Percentiles rank a stretch among this genome's conserved stretches.
Evolutionary conservation across 2,113 vertebrate species (phyloP).

Genomic region (Sapayoa aenigma): DNA sequence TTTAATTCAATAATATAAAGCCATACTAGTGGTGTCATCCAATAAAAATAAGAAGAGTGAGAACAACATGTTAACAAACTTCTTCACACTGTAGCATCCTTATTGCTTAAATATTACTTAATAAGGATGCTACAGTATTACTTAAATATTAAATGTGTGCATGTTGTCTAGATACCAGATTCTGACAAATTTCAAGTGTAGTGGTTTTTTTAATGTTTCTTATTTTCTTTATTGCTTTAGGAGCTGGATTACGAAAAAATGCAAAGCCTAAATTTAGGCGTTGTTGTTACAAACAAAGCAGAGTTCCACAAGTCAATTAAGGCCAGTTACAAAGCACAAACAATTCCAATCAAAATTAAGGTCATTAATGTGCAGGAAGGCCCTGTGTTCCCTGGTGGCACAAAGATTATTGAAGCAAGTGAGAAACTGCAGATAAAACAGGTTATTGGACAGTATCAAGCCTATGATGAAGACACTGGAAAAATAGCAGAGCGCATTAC

Average conservation of each 20-base stretch:
- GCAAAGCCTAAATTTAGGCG: constrained; percentile 58
- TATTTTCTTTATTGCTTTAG: constrained; percentile 29
- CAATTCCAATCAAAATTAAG: constrained; percentile 73
- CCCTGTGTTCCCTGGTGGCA: constrained; percentile 61
- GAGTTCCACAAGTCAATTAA: constrained; percentile 76
- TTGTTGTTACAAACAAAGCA: constrained; percentile 79
- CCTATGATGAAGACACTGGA: constrained; percentile 73
- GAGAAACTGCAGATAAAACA: constrained; percentile 42
- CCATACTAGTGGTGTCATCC: background rate
- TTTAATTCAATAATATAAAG: background rate
- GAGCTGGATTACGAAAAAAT: constrained; percentile 76
- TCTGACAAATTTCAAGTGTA: background rate
- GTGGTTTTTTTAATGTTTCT: background rate
- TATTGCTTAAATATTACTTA: background rate
- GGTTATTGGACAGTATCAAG: constrained; percentile 74
- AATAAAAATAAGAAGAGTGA: background rate
- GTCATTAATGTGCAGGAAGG: constrained; percentile 77
- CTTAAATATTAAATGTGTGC: background rate
- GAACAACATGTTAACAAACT: background rate
- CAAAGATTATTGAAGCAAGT: constrained; percentile 24
- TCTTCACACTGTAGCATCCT: background rate
- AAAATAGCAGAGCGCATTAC: constrained; percentile 25
- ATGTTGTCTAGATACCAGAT: background rate
- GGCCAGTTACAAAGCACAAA: constrained; percentile 38
- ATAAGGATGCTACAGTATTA: background rate